Conservation (phyloP, 2,113 vertebrate species). For the Leptodactylus fuscus region DNA sequence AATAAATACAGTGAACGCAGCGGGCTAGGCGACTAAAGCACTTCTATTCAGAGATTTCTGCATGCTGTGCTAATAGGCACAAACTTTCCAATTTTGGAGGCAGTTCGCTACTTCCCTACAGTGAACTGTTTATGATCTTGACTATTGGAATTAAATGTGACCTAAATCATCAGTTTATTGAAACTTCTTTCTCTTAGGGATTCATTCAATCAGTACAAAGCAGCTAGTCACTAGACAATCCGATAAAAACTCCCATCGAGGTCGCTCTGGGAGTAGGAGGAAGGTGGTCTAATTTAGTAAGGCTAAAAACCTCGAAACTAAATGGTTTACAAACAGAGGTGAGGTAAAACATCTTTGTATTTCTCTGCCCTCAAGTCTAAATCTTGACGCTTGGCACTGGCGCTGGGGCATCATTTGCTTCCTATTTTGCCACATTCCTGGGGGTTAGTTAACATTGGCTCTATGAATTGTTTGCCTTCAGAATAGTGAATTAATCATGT, state of each 20-base stretch:
- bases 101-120: slow-evolving; percentile 50
- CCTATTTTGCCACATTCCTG: no score
- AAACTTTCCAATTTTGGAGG: slow-evolving; percentile 55
- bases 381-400: background rate
- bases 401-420: background rate
- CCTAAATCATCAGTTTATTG: slow-evolving; percentile 60
- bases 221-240: slow-evolving; percentile 47
- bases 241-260: slow-evolving; percentile 49
- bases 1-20: slow-evolving; percentile 57
- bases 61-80: slow-evolving; percentile 56
- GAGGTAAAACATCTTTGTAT: background rate
- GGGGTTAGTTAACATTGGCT: no score
- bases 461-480: no score
- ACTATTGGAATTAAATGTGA: slow-evolving; percentile 55
- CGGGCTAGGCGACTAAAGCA: slow-evolving; percentile 43
- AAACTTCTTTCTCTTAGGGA: slow-evolving; percentile 57
- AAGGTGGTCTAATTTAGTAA: slow-evolving; percentile 24
- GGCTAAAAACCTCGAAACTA: background rate
- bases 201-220: slow-evolving; percentile 45
- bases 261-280: background rate
- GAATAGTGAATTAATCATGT: no score
- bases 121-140: slow-evolving; percentile 58
- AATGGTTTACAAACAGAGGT: background rate
- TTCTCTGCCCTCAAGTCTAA: background rate
- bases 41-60: slow-evolving; percentile 53